These are phyloP conservation scores for Tragelaphus scriptus DNA, from an alignment of 2,113 vertebrate genomes.

Conservation along the genomic window DNA sequence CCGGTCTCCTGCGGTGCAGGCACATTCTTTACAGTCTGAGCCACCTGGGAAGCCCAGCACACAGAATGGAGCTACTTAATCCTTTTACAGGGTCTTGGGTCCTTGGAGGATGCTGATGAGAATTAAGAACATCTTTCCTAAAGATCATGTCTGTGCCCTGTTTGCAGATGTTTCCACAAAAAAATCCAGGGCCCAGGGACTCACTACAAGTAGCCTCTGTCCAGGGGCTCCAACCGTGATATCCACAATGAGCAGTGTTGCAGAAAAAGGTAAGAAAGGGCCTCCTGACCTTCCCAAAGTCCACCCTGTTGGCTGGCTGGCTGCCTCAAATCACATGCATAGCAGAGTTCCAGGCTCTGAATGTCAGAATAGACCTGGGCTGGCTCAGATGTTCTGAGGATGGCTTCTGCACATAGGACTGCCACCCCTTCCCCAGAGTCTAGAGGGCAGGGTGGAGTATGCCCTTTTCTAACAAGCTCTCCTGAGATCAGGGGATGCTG, in stretches of 20 bases:
- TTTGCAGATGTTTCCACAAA: background rate
- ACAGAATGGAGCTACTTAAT: background rate
- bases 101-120: background rate
- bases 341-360: background rate
- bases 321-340: background rate
- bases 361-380: background rate
- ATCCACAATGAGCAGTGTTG: background rate
- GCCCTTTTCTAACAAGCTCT: background rate
- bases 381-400: background rate
- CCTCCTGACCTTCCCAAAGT: background rate
- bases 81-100: background rate
- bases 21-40: background rate
- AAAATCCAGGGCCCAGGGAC: background rate
- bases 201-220: background rate
- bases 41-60: background rate
- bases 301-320: background rate
- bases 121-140: background rate
- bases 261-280: background rate
- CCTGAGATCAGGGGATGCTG: background rate
- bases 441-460: background rate
- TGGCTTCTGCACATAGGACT: background rate
- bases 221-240: rapidly evolving
- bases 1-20: background rate
- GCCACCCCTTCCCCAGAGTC: background rate
- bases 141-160: background rate